A percentile compares a stretch with the other conserved stretches of the same genome.
These are phyloP conservation scores for Machaerirhynchus nigripectus DNA, from an alignment of 2,113 vertebrate genomes.

Conservation along the genomic window DNA sequence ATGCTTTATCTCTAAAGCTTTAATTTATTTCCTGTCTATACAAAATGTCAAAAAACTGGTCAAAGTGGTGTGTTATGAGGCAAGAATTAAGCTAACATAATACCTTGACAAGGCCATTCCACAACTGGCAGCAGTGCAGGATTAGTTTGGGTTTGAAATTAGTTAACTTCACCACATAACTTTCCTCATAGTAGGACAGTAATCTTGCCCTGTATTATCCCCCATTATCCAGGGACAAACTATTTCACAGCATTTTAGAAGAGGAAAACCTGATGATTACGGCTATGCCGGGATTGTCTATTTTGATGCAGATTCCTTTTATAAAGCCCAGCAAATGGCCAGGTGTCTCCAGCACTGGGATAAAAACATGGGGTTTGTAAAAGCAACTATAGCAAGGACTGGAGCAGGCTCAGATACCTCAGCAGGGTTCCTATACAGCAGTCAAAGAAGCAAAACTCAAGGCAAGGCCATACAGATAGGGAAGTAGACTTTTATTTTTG, in stretches of 20 bases:
- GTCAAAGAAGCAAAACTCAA: neutral
- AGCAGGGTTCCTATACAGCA: neutral
- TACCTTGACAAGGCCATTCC: neutral
- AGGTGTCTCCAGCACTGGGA: neutral
- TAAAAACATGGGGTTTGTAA: neutral
- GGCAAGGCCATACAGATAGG: neutral
- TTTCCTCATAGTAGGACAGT: neutral
- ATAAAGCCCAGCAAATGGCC: neutral
- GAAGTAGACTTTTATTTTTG: neutral
- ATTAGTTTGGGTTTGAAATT: neutral
- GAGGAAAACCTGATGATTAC: neutral
- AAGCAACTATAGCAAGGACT: neutral
- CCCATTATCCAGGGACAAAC: neutral
- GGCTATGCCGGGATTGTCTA: neutral
- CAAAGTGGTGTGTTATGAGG: neutral
- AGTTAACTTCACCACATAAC: neutral
- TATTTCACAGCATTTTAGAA: neutral
- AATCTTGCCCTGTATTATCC: neutral
- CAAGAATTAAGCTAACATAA: constrained; percentile 1
- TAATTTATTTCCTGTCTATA: constrained; percentile 44
- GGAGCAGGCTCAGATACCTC: neutral
- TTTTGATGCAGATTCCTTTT: neutral
- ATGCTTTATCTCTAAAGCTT: constrained; percentile 45
- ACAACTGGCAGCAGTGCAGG: neutral
- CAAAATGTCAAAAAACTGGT: constrained; percentile 4